Conservation (phyloP, 2,888 invertebrate species). For the Gryllus longicercus region DNA sequence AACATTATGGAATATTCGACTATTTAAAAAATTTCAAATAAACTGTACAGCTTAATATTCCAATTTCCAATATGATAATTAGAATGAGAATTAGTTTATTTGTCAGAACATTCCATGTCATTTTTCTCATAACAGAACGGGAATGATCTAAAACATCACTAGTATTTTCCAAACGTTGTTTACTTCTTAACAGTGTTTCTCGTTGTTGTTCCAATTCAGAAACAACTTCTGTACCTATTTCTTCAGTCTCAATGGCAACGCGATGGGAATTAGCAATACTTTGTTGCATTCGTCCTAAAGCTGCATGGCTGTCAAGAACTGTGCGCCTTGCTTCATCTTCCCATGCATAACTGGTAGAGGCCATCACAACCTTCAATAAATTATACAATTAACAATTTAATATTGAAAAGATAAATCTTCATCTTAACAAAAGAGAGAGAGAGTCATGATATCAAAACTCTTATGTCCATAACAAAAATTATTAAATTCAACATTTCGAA, state of each 20-base stretch:
- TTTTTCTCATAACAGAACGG: conserved; percentile 60
- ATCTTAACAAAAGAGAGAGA: not conserved
- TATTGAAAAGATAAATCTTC: not conserved
- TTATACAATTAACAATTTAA: too few species aligned
- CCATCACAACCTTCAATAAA: conserved; percentile 32
- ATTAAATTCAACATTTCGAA: not conserved
- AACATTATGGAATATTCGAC: too few species aligned
- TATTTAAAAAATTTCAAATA: conserved; percentile 59
- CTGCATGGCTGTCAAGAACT: conserved; percentile 54
- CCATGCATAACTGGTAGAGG: conserved; percentile 44
- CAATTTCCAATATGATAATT: conserved; percentile 68
- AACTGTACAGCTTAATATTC: conserved; percentile 59
- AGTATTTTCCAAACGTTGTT: conserved; percentile 65
- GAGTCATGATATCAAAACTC: not conserved
- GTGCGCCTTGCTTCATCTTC: conserved; percentile 57
- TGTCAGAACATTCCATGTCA: conserved; percentile 66
- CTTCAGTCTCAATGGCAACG: conserved; percentile 56
- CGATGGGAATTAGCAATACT: conserved; percentile 67
- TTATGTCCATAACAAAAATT: not conserved
- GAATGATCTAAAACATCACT: conserved; percentile 66
- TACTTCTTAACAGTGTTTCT: conserved; percentile 65
- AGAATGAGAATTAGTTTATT: conserved; percentile 71
- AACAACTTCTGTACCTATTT: conserved; percentile 46
- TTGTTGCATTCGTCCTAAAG: conserved; percentile 59
- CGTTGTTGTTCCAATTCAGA: conserved; percentile 72